These are phyloP conservation scores for Teleogryllus occipitalis DNA, from an alignment of 1,140 invertebrate genomes.

Conservation along the genomic window DNA sequence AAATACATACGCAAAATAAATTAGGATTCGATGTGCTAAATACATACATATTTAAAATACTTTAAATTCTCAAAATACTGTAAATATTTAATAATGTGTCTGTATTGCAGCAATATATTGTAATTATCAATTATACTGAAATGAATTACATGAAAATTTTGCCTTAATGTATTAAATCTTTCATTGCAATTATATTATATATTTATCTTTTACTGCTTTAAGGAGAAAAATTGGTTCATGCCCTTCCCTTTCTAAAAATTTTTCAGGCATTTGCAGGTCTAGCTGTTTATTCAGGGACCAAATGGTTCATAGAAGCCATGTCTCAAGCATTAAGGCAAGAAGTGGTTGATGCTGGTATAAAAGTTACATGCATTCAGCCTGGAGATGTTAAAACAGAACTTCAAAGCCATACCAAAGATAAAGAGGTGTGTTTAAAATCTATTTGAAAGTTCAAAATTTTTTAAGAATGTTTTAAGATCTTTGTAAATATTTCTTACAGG, in stretches of 20 bases:
- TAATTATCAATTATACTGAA: too few species aligned
- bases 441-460: background rate
- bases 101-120: too few species aligned
- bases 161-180: background rate
- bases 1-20: too few species aligned
- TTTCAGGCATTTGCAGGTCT: slow-evolving; percentile 28
- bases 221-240: background rate
- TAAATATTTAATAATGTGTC: too few species aligned
- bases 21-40: too few species aligned
- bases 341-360: slow-evolving; percentile 25
- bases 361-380: slow-evolving; percentile 29
- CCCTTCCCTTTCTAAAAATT: background rate
- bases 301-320: slow-evolving; percentile 29
- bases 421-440: slow-evolving; percentile 22
- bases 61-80: too few species aligned
- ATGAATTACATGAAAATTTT: too few species aligned
- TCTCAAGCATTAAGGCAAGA: slow-evolving; percentile 27
- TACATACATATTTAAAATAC: too few species aligned
- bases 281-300: slow-evolving; percentile 29
- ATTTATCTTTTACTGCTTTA: background rate
- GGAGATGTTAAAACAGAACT: slow-evolving; percentile 29
- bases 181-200: too few species aligned
- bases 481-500: slow-evolving; percentile 21
- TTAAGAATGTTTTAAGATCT: background rate
- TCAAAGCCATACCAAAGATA: slow-evolving; percentile 23